Base-by-base conservation (phyloP, 2,113 vertebrate genomes). In the Elanus axillaris region DNA sequence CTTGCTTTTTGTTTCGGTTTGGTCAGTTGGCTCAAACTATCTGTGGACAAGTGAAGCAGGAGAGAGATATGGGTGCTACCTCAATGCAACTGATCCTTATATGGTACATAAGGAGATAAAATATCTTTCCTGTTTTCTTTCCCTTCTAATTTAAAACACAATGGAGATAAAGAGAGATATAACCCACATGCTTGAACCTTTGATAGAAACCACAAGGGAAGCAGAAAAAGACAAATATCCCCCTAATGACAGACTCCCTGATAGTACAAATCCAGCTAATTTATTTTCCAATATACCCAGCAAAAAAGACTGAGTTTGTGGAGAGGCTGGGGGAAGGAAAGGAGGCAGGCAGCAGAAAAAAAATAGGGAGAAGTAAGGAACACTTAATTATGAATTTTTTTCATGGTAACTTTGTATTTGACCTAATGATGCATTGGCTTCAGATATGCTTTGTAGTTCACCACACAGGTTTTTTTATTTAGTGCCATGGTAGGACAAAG, bases 191-290 rank as follows among this genome's bases (percentile, higher is more conserved):
- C 73, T 95, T 92, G 80, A 87, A 94, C 86, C 83, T 94, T 96
- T 96, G 94, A 96, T 91, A 94, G 95, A 96, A 97, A 91, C 86
- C 92, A 80, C 86, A 90, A 95, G 90, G 71, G 95, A 96, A 96
- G 66, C 5, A 92, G 94, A 91, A 93, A 96, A 94, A 96, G 95
- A 96, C 89, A 94, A 96, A 96, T 97, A 95, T 93, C 73, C 62
- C 63, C 74, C 47, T 91, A 95, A 97, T 94, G 97, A 96, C 96
- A 97, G 84, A 40, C 74, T 90, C 67, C 56, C 83, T 91, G 97
- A 96, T 97, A 97, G 83, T 88, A 96, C 88, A 95, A 86, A 94
- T 91, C n/a, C 92, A 95, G 83, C 91, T 94, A 96, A 97, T 97
- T 96, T 96, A 96, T 96, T 96, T 97, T 95, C 79, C 93, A 92